These are phyloP conservation scores for Onychostruthus taczanowskii DNA, from an alignment of 2,113 vertebrate genomes.

Conservation along the genomic window DNA sequence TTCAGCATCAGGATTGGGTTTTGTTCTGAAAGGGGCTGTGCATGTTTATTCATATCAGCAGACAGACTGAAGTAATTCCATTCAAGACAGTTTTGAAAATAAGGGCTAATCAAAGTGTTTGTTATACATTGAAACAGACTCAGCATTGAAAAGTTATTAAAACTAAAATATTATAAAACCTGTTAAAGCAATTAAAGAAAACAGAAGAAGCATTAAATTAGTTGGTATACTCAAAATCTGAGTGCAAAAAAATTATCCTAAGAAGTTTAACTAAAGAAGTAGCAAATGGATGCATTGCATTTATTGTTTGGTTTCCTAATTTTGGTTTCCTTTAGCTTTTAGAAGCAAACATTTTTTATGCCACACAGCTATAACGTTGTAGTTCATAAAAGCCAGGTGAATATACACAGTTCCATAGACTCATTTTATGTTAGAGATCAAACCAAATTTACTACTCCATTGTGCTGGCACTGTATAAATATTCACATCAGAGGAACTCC, in stretches of 20 bases:
- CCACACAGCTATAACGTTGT: not conserved
- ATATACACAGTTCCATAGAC: not conserved
- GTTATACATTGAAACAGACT: not conserved
- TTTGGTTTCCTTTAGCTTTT: not conserved
- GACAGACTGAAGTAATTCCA: conserved; percentile 4
- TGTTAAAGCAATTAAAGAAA: conserved; percentile 3
- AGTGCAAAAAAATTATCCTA: not conserved
- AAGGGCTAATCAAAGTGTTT: conserved; percentile 19
- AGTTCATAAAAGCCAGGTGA: not conserved
- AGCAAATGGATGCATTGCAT: not conserved
- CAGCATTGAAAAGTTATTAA: not conserved
- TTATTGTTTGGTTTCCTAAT: not conserved
- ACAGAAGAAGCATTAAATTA: not conserved
- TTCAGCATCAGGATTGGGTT: not conserved
- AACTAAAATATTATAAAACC: not conserved
- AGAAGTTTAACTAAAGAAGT: not conserved
- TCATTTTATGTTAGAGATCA: not conserved
- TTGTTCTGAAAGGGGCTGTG: not conserved
- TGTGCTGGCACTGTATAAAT: not conserved
- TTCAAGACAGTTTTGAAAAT: conserved; percentile 30
- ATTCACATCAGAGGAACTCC: not conserved
- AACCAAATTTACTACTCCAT: not conserved
- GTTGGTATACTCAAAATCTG: not conserved
- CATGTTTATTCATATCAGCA: conserved; percentile 32
- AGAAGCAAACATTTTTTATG: not conserved